phyloP scores from a whole-genome alignment of 2,888 invertebrate species.

The Helicoverpa assulta region DNA sequence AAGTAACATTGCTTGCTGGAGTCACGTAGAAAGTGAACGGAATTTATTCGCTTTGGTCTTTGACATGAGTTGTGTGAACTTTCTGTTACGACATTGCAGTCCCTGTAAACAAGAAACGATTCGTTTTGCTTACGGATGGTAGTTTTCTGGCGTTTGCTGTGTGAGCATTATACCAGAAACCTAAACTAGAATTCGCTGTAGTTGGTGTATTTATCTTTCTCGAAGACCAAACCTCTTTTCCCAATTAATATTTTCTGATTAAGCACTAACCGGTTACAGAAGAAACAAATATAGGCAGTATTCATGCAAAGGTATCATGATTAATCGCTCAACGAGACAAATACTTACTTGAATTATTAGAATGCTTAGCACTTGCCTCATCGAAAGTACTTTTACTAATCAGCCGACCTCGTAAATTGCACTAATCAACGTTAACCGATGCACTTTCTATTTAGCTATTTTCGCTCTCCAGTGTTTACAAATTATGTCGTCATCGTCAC shows the following conservation, averaged over 20 bases:
- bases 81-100: slow-evolving; percentile 25
- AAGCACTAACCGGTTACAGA: too few relatives aligned
- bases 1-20: slow-evolving; percentile 32
- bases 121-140: too few relatives aligned
- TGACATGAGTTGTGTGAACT: slow-evolving; percentile 48
- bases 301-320: too few relatives aligned
- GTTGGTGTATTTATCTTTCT: too few relatives aligned
- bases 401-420: slow-evolving; percentile 20
- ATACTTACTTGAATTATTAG: slow-evolving; percentile 1
- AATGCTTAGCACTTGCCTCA: slow-evolving; percentile 20
- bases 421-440: slow-evolving; percentile 32
- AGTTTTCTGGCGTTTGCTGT: too few relatives aligned
- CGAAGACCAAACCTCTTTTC: too few relatives aligned
- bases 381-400: slow-evolving; percentile 46
- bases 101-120: too few relatives aligned
- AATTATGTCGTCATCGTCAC: slow-evolving; percentile 2
- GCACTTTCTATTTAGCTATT: slow-evolving; percentile 30
- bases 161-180: too few relatives aligned
- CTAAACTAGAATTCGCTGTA: too few relatives aligned
- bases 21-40: slow-evolving; percentile 62
- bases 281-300: too few relatives aligned
- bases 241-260: too few relatives aligned
- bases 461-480: not conserved
- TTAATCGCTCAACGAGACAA: not conserved
- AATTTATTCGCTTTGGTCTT: slow-evolving; percentile 45